Evolutionary conservation across 2,888 invertebrate genomes (phyloP), one percentile per base, ranked within the genome.

Genomic region (Lutraria lutraria): DNA sequence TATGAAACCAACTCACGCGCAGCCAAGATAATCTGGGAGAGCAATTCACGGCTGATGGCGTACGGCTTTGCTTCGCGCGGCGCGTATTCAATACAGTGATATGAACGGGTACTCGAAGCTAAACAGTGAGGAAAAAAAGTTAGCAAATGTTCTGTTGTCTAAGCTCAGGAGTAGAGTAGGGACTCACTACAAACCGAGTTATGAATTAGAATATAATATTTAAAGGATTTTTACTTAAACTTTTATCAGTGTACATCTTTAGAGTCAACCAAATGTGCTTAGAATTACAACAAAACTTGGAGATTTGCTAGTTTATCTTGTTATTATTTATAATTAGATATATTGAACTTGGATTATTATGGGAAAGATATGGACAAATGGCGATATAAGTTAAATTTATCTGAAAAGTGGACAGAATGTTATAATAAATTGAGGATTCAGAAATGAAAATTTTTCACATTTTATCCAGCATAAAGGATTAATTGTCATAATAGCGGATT

Each of bases 371-470:
- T 68, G 63, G 63, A 68, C n/a, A 68, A 25, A 12, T 25, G 25
- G n/a, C 10, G 25, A 12, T 25, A 25, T 12, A 10, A 12, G 63
- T 60, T 8, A 68, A 25, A 3, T 4, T 25, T n/a, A 25, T 68
- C 63, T 68, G 63, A 8, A n/a, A 25, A 68, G 25, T 25, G n/a
- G 63, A 25, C 63, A 68, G 25, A 25, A 68, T 68, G 3, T n/a
- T 8, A 43, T 43, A 25, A 25, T 68, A 68, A 25, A 68, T 25
- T 68, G 25, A 25, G n/a, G 63, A 68, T 68, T 68, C n/a, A n/a
- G 63, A 68, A 43, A 68, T 68, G n/a, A 68, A n/a, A 25, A 68
- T 25, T 25, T 68, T 68, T 68, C 63, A 68, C 63, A 68, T 25
- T 8, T 68, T 25, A 43, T n/a, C 10, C 25, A 68, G 63, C 25